A percentile compares a stretch with the other conserved stretches of the same genome.
Conservation (phyloP, 2,113 vertebrate genomes). For the Campylorhamphus procurvoides region DNA sequence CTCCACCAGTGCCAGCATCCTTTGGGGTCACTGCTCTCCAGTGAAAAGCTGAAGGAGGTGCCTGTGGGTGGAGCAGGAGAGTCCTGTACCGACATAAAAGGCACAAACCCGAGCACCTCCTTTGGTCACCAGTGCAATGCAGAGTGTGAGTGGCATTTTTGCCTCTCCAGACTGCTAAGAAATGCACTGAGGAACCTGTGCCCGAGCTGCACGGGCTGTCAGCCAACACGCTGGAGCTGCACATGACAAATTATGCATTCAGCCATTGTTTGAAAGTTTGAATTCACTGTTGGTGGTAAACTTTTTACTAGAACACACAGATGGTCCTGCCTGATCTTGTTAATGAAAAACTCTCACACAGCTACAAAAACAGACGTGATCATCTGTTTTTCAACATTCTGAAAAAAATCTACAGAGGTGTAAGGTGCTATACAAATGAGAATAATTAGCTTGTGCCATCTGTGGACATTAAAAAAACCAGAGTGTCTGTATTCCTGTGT, state of each 20-base stretch:
- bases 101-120: background rate
- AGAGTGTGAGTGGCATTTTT: background rate
- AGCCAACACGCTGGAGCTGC: background rate
- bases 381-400: constrained; percentile 80
- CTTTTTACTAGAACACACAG: constrained; percentile 82
- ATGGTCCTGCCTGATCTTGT: constrained; percentile 84
- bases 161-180: background rate
- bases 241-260: constrained; percentile 23
- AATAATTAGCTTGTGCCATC: constrained; percentile 75
- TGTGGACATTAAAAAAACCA: constrained; percentile 57
- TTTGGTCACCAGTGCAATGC: background rate
- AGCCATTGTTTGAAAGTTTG: constrained; percentile 65
- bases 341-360: constrained; percentile 84
- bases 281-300: constrained; percentile 70
- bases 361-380: constrained; percentile 79
- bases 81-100: background rate
- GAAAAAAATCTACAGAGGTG: constrained; percentile 72
- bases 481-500: background rate
- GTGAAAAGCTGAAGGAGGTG: background rate
- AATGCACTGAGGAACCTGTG: background rate
- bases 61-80: background rate
- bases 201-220: constrained; percentile 9
- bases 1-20: background rate
- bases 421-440: constrained; percentile 72
- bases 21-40: background rate